phyloP scores from a whole-genome alignment of 2,113 vertebrate genomes.

The Apteryx mantelli region DNA sequence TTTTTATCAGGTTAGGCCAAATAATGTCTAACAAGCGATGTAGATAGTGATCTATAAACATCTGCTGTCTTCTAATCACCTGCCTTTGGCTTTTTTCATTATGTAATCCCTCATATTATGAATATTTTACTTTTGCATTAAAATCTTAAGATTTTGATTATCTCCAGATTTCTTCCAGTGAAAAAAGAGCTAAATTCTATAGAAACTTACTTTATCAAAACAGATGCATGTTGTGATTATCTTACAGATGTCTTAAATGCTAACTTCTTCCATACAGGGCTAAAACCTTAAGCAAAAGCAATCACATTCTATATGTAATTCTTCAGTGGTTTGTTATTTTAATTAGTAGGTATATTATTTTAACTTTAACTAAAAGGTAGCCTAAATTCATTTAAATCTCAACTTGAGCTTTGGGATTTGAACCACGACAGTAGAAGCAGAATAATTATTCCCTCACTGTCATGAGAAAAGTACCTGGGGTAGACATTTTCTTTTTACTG shows the following conservation, averaged over 20 bases:
- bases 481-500: constrained; percentile 68
- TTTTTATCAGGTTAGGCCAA: neutral
- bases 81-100: neutral
- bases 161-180: neutral
- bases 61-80: neutral
- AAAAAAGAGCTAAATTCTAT: neutral
- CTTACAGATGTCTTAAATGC: neutral
- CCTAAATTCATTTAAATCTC: constrained; percentile 31
- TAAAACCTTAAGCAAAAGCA: constrained; percentile 1
- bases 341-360: constrained; percentile 38
- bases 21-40: neutral
- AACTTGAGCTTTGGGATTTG: constrained; percentile 37
- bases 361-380: constrained; percentile 14
- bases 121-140: neutral
- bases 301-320: neutral
- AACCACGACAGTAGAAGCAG: constrained; percentile 40
- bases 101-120: neutral
- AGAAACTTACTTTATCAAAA: neutral
- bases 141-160: neutral
- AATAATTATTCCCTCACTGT: constrained; percentile 42
- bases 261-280: neutral
- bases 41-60: neutral
- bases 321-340: neutral
- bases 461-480: constrained; percentile 46
- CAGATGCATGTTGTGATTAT: neutral